Conservation (phyloP, 1,140 invertebrate species). For the Homalodisca vitripennis region DNA sequence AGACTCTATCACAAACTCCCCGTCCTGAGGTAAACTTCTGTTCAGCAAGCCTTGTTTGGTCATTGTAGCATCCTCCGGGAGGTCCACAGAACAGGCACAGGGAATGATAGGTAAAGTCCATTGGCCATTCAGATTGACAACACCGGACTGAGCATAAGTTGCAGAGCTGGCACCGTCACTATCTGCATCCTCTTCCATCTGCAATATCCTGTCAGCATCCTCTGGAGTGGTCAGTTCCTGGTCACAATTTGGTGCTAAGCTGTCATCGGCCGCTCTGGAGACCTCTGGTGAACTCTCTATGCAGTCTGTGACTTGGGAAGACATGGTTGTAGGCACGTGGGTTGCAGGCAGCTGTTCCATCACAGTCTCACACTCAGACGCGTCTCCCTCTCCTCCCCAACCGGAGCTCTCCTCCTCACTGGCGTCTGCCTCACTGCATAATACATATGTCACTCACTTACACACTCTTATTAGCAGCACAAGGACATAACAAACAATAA, state of each 20-base stretch:
- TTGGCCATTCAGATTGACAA: constrained; percentile 19
- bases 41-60: constrained; percentile 30
- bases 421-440: constrained; percentile 31
- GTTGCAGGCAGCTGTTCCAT: constrained; percentile 18
- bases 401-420: constrained; percentile 37
- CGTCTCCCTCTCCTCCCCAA: constrained; percentile 37
- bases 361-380: constrained; percentile 40
- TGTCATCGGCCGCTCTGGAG: background rate
- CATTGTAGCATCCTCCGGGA: constrained; percentile 26
- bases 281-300: background rate
- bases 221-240: background rate
- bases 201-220: background rate
- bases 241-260: background rate
- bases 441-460: too few species aligned
- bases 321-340: background rate
- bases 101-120: constrained; percentile 34
- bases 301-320: background rate
- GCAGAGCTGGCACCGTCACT: background rate
- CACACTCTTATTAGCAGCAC: too few species aligned
- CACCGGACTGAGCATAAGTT: background rate
- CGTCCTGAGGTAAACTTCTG: constrained; percentile 25
- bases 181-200: background rate
- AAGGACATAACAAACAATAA: too few species aligned
- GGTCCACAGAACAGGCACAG: constrained; percentile 29
- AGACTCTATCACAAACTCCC: background rate